Evolutionary conservation across 2,797 vertebrate genomes (phyloP), one percentile per base, ranked within the genome.

Genomic region (Sphenodon punctatus): DNA sequence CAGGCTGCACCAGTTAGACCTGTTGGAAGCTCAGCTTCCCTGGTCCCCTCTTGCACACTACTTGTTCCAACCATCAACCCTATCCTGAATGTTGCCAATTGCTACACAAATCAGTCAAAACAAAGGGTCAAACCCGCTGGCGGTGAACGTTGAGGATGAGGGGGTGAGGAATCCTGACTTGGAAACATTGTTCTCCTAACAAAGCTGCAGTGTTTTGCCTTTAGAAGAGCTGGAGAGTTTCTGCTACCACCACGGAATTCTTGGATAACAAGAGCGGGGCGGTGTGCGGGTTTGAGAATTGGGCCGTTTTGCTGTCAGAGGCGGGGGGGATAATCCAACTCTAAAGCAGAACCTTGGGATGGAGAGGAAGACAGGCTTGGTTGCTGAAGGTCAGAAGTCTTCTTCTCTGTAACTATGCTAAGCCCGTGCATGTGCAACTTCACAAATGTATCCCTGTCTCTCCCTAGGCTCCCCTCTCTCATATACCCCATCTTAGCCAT

Each of bases 121-220:
- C 70, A 65, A 75, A 84, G 82, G 82, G 45, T n/a, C 70, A 20
- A 10, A 25, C 43, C 4, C 19, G 73, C 6, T 3, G 4, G 48
- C 0, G 15, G 38, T n/a, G 49, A 53, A 49, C 49, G 9, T 46
- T 3, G 27, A 68, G 84, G 75, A 16, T 0, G 58, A 43, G 84
- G 84, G 84, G 78, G 82, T 45, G 85, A 82, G 87, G 85, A 86
- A 89, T 91, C 88, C 87, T 19, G 3, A 60, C 68, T 22, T 3
- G 3, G 45, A 15, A 41, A 72, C 82, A 15, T 75, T 39, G 63
- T 64, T 27, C 3, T 0, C 53, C 82, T 34, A 42, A 91, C 89
- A 91, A 89, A 84, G 85, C 65, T 34, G 0, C 80, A 6, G 65
- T 91, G 90, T 91, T 80, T 3, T n/a, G 7, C 38, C 4, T 14